Percentiles rank a stretch among this genome's conserved stretches.
phyloP scores from a whole-genome alignment of 1,140 invertebrate genomes.

The Pararge aegeria region DNA sequence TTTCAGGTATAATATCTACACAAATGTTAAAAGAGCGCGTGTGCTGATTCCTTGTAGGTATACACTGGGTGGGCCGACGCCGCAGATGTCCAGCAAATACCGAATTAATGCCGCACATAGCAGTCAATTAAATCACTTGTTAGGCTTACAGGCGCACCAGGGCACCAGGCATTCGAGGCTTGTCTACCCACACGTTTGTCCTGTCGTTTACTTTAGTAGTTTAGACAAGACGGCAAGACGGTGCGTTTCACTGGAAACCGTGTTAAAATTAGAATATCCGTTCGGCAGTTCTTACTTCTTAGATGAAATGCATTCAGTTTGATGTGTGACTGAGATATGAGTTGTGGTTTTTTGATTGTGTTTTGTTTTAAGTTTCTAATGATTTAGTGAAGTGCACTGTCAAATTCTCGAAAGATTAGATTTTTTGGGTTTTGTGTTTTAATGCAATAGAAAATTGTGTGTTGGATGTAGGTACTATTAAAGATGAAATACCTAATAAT shows the following conservation, averaged over 20 bases:
- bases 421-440: no score
- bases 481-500: no score
- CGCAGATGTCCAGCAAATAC: conserved; percentile 28
- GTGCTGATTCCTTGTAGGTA: background rate
- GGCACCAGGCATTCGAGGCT: conserved; percentile 45
- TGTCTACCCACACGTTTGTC: conserved; percentile 53
- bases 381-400: background rate
- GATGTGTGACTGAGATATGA: conserved; percentile 20
- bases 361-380: background rate
- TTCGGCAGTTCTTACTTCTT: conserved; percentile 53
- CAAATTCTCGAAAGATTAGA: background rate
- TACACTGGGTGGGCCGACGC: conserved; percentile 32
- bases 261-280: conserved; percentile 77
- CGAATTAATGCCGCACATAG: conserved; percentile 51
- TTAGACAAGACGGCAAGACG: conserved; percentile 52
- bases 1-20: no score
- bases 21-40: background rate
- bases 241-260: conserved; percentile 65
- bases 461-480: no score
- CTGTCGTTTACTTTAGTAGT: conserved; percentile 52
- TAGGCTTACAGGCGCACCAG: background rate
- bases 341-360: conserved; percentile 25
- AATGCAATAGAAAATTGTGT: no score
- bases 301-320: conserved; percentile 64
- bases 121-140: conserved; percentile 69